Conservation (phyloP, 2,888 invertebrate genomes). For the Orthonychiurus folsomi region DNA sequence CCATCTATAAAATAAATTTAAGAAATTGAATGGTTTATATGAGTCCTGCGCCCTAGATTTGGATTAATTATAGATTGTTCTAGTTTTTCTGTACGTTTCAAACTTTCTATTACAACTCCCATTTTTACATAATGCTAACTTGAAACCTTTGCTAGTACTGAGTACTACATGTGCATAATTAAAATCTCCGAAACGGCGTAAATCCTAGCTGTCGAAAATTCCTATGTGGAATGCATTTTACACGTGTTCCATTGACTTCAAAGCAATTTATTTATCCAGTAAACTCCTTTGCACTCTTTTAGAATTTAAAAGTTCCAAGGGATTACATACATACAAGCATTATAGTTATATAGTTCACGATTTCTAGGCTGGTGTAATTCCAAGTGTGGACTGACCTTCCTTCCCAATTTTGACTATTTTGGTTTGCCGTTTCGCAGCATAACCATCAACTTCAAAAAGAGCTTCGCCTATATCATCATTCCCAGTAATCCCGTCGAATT, state of each 20-base stretch:
- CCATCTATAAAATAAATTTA: too few species aligned
- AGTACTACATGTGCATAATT: too few species aligned
- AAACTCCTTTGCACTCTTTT: too few species aligned
- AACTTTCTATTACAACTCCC: too few species aligned
- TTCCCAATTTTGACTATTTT: slow-evolving; percentile 9
- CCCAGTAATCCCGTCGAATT: slow-evolving; percentile 24
- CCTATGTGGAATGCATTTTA: too few species aligned
- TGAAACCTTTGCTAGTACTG: too few species aligned
- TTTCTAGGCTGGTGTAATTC: slow-evolving; percentile 7
- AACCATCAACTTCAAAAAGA: slow-evolving; percentile 16
- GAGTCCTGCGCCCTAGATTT: too few species aligned
- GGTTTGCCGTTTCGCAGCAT: slow-evolving; percentile 9
- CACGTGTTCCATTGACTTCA: neutral
- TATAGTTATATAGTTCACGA: neutral
- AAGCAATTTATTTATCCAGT: neutral
- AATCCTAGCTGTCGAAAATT: neutral
- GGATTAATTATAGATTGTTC: too few species aligned
- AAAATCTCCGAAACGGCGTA: neutral
- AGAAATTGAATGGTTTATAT: too few species aligned
- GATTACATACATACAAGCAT: neutral
- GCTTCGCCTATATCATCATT: slow-evolving; percentile 25
- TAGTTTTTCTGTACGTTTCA: too few species aligned
- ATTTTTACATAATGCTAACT: too few species aligned
- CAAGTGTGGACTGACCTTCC: slow-evolving; percentile 13
- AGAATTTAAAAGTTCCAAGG: neutral